Base-by-base conservation (phyloP, 2,888 invertebrate genomes). In the Eupithecia exiguata region DNA sequence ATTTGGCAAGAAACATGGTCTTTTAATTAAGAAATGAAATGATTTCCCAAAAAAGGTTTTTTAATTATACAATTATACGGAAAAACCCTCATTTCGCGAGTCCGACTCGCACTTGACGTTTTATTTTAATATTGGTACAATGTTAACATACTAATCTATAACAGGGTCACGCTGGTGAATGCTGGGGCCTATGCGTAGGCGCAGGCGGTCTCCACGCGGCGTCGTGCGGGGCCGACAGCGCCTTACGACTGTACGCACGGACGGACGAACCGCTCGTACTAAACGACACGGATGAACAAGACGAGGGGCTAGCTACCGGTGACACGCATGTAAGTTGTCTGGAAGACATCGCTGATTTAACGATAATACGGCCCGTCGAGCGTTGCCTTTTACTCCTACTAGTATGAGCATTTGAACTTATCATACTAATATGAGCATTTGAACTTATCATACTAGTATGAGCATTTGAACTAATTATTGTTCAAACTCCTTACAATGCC, bases 201-300 rank as follows among this genome's bases (percentile, higher is more conserved):
- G 96, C 97, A 1, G 98, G 97, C 89, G 99, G 98, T 0, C 95
- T 96, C 77, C 97, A 95, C 90, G 95, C 96, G 21, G 96, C 96
- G 9, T 96, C 97, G 30, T 97, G 97, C 84, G 98, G 99, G 40
- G 96, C 97, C 1, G 99, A 99, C 94, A 95, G 96, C 80, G 98
- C 98, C 25, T 89, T 99, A 74, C 95, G 99, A 0, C 90, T 99
- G 74, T 98, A 96, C 95, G 96, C 98, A 89, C 96, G 97, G 84
- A 97, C 98, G 0, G 96, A 97, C 53, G 98, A 99, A 90, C 96
- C 97, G 4, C 95, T 99, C 66, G 97, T 99, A n/a, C 92, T 99
- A 16, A 97, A 98, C 84, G 99, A 99, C 88, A 96, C 97, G 75
- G 96, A 97, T 82, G 99, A 99, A 86, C 97, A 97, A 84, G 96